Conservation (phyloP, 2,113 vertebrate species). For the Menidia beryllina region DNA sequence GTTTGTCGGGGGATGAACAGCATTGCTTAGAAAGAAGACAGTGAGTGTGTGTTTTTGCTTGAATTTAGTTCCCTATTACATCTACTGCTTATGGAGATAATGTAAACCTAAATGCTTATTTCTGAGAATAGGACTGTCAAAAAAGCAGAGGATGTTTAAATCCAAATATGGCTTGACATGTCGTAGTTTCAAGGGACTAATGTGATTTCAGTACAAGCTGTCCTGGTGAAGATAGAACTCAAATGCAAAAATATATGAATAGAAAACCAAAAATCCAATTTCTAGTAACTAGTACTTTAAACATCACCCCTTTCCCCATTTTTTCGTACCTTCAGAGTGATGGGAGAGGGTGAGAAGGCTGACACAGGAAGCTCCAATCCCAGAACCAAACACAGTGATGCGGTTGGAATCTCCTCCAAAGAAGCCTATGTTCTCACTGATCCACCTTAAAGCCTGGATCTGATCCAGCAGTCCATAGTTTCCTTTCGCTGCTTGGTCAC, state of each 20-base stretch:
- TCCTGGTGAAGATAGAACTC: constrained; percentile 31
- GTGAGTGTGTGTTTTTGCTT: constrained; percentile 37
- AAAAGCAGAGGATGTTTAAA: constrained; percentile 16
- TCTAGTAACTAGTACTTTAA: constrained; percentile 45
- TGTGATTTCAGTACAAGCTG: constrained; percentile 51
- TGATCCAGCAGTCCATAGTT: constrained; percentile 98
- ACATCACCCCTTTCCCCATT: constrained; percentile 11
- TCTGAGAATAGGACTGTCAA: constrained; percentile 2
- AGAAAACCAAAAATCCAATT: constrained; percentile 31
- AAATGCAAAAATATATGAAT: constrained; percentile 55
- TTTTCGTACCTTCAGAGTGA: constrained; percentile 93
- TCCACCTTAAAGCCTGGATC: constrained; percentile 98
- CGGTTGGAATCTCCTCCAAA: constrained; percentile 97
- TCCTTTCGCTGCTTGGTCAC: constrained; percentile 98
- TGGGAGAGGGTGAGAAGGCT: constrained; percentile 98
- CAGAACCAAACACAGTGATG: constrained; percentile 97
- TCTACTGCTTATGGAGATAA: constrained; percentile 23
- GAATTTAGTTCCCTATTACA: constrained; percentile 16
- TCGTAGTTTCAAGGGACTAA: constrained; percentile 36
- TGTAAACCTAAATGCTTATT: constrained; percentile 24
- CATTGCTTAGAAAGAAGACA: constrained; percentile 18
- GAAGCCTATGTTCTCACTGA: constrained; percentile 98
- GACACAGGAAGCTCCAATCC: constrained; percentile 97
- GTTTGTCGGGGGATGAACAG: constrained; percentile 54
- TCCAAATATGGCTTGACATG: constrained; percentile 28